A percentile compares a stretch with the other conserved stretches of the same genome.
Evolutionary conservation across 1,140 invertebrate species (phyloP).

Genomic region (Rhyzopertha dominica): DNA sequence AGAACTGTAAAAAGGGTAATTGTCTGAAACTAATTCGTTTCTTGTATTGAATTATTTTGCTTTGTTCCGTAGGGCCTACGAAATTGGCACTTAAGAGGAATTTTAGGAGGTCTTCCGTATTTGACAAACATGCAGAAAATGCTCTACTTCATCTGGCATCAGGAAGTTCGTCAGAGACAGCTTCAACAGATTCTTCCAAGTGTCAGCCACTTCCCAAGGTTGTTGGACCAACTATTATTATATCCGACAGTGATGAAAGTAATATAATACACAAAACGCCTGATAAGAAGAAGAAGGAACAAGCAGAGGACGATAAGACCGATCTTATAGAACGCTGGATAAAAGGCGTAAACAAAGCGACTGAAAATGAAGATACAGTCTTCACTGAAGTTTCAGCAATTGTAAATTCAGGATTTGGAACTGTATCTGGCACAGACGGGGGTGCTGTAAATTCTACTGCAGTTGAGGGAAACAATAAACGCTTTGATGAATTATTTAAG

Average conservation of each 20-base stretch:
- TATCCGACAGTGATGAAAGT: constrained; percentile 19
- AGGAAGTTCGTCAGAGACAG: not conserved
- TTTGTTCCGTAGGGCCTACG: constrained; percentile 18
- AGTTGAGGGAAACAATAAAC: constrained; percentile 10
- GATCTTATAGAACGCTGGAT: constrained; percentile 24
- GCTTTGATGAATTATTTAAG: constrained; percentile 37
- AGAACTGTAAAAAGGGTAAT: constrained; percentile 22
- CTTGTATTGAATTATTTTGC: constrained; percentile 2
- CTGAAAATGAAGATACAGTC: constrained; percentile 15
- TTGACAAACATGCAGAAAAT: constrained; percentile 25
- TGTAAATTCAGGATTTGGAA: constrained; percentile 7
- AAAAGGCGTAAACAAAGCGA: constrained; percentile 20
- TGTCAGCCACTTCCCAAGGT: not conserved
- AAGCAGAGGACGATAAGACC: constrained; percentile 15
- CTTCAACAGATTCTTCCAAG: not conserved
- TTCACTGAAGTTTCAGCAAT: constrained; percentile 34
- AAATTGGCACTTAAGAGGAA: constrained; percentile 34
- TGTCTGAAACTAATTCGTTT: constrained; percentile 2
- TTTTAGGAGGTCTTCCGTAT: constrained; percentile 29
- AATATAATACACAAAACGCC: not conserved
- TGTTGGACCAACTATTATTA: constrained; percentile 13
- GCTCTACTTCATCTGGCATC: constrained; percentile 9
- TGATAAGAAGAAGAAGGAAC: constrained; percentile 1
- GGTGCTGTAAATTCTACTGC: constrained; percentile 34
- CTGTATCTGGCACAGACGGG: constrained; percentile 8